Evolutionary conservation across 2,888 invertebrate species (phyloP), one percentile per base, ranked within the genome.

Genomic region (Malachius bipustulatus): DNA sequence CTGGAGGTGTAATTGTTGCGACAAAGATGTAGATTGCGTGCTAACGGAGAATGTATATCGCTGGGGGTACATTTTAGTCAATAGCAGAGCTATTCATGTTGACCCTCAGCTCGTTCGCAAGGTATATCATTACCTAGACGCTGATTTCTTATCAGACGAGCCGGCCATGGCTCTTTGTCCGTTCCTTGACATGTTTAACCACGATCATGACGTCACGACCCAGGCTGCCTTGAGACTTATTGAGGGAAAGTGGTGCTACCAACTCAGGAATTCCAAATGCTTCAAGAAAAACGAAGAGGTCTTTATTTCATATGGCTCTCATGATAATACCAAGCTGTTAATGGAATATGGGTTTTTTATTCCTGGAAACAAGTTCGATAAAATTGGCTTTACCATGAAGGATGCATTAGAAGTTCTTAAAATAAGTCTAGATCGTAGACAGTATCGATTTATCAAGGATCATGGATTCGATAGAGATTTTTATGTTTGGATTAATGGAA

Each of bases 101-200:
- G 70, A 78, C 51, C 56, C 73, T 26, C 54, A 61, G 40, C 62
- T 69, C 34, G 57, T 66, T 32, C 52, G 67, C 16, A 55, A 58
- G 39, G 52, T 64, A 12, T n/a, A n/a, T n/a, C n/a, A n/a, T n/a
- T n/a, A n/a, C n/a, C 50, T 65, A 14, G 52, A 28, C 4, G 10
- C 16, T 10, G 19, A 43, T 2, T 41, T 70, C 16, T 58, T 78
- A 38, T 62, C 59, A 43, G 77, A 77, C 56, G 68, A 69, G 45
- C 71, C 75, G 14, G 69, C 69, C 44, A 69, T 78, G 62, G 89
- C 88, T 3, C 60, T 93, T 32, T 88, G 85, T 41, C 93, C 93
- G 0, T 87, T 80, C 57, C 66, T 93, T 39, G 93, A 93, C 60
- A 73, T 93, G 65, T 81, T 93, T 42, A 93, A 93, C 65, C 93